Percentiles rank a stretch among this genome's conserved stretches.
Evolutionary conservation across 2,888 invertebrate genomes (phyloP).

Genomic region (Calameuta pallipes): DNA sequence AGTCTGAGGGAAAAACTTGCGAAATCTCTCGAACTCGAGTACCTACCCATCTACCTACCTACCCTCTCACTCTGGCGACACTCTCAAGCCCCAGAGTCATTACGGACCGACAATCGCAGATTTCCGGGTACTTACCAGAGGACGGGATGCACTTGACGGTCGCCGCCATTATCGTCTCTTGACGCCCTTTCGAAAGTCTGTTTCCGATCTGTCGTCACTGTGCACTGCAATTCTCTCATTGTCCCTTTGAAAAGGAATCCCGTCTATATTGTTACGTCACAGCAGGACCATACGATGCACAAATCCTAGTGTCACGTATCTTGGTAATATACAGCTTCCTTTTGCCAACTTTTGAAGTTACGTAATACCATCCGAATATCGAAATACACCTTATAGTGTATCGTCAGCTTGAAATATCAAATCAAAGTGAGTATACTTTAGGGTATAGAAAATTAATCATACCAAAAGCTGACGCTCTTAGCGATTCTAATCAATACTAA

Average conservation of each 20-base stretch:
- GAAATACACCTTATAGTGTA: background rate
- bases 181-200: conserved; percentile 22
- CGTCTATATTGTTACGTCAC: conserved; percentile 10
- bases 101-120: conserved; percentile 42
- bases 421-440: background rate
- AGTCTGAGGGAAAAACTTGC: conserved; percentile 34
- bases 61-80: conserved; percentile 19
- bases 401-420: background rate
- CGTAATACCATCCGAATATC: background rate
- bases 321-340: background rate
- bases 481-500: background rate
- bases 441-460: background rate
- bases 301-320: background rate
- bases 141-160: conserved; percentile 8
- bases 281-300: background rate
- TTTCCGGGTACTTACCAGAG: conserved; percentile 45
- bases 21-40: conserved; percentile 34
- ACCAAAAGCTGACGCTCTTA: background rate
- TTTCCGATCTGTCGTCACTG: conserved; percentile 41
- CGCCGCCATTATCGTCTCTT: conserved; percentile 30
- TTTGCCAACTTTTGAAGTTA: background rate
- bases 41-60: background rate
- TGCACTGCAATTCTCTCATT: background rate
- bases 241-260: conserved; percentile 9
- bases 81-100: conserved; percentile 29